Evolutionary conservation across 92 coral and sea anemone genomes (phyloP), one percentile per base, ranked within the genome.

Genomic region (Desmophyllum pertusum): DNA sequence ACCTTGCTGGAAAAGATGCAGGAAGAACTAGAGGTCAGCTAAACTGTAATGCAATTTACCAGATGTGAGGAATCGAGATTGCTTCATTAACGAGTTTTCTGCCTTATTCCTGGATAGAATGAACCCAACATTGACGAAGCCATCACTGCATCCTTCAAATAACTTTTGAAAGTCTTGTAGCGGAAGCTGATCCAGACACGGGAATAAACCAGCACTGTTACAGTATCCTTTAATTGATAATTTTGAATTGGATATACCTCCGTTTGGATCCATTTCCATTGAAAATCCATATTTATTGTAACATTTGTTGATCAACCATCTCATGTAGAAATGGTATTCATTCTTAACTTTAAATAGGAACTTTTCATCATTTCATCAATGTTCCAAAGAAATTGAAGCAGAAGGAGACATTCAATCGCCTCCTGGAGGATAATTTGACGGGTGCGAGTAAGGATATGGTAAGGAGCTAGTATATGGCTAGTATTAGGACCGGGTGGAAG

Each of bases 1-100:
- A 27, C 43, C 11, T 29, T 79, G 4, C 33, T 79, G 71, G 73
- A 59, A 59, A 59, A 41, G 29, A 36, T 78, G 45, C 23, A 69
- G 21, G 5, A 15, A 13, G 75, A 69, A 21, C 37, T 69, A 33
- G 42, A 69, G 42, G 75, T 69, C 6, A 69, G 39, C 65, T 19
- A 17, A 17, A 57, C 17, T 13, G n/a, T 57, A 57, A 13, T 18
- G n/a, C 27, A 18, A 0, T 19, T n/a, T 57, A 57, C n/a, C 23
- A 19, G 6, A n/a, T n/a, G n/a, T n/a, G n/a, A n/a, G n/a, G n/a
- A n/a, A n/a, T n/a, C n/a, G n/a, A n/a, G n/a, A n/a, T n/a, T n/a
- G n/a, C n/a, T n/a, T n/a, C n/a, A n/a, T n/a, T n/a, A n/a, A n/a
- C n/a, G n/a, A n/a, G n/a, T n/a, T n/a, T n/a, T n/a, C n/a, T n/a